Evolutionary conservation across 2,797 vertebrate genomes (phyloP), one percentile per base, ranked within the genome.

Genomic region (Threskiornis aethiopicus): DNA sequence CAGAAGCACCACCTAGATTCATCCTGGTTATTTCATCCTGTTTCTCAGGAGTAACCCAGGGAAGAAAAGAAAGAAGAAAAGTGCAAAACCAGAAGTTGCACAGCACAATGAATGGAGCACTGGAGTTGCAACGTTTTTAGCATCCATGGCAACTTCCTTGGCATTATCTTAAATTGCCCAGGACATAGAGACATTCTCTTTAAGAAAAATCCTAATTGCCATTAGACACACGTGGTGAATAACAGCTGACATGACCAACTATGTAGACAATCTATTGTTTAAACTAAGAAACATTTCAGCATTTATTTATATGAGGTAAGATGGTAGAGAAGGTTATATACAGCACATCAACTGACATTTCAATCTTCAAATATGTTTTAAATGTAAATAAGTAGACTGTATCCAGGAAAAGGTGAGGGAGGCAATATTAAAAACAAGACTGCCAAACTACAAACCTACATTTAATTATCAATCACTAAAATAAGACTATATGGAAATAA

Each of bases 261-360:
- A n/a, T 13, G 10, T 5, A 62, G n/a, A 18, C 9, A 39, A 55
- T 20, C 6, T 41, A 18, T 16, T 70, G 17, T 28, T 82, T 88
- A 42, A 72, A 59, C 6, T 41, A 55, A 55, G 11, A 85, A 80
- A 49, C 16, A 47, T 33, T 37, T 46, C 26, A 47, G 35, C 41
- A 65, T 59, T 51, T 31, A 24, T 13, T 47, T 47, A 9, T 28
- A n/a, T 16, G 22, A 28, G 9, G 5, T 28, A 31, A 78, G 8
- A n/a, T 13, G 24, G 8, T 6, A 51, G n/a, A 58, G 10, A 78
- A 54, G 13, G 5, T 57, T 57, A 44, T 25, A n/a, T 13, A 16
- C 3, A 73, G 33, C 10, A 47, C 1, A 0, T 17, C 33, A 84
- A 24, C 0, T 17, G 13, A 35, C 70, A 35, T 29, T 3, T 66